Conservation (phyloP, 2,888 invertebrate species). For the Diabrotica balteata region DNA sequence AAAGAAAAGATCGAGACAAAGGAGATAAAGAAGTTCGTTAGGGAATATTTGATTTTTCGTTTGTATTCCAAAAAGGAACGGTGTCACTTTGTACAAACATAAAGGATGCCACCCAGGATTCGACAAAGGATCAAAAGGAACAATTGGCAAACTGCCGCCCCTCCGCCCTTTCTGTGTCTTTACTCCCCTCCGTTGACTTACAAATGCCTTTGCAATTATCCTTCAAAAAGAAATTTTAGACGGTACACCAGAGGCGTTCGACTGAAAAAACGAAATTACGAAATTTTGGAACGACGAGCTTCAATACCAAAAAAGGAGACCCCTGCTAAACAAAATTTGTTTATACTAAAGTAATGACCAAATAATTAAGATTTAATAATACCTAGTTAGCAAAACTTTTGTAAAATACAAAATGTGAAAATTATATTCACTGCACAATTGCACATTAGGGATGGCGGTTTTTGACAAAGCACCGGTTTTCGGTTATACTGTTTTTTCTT, state of each 20-base stretch:
- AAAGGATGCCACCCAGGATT: slow-evolving; percentile 22
- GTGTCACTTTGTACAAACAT: slow-evolving; percentile 25
- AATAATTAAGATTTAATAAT: too few species aligned
- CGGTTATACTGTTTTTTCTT: too few species aligned
- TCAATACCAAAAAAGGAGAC: too few species aligned
- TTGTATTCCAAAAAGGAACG: slow-evolving; percentile 21
- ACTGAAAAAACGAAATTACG: neutral
- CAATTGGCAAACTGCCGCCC: slow-evolving; percentile 1
- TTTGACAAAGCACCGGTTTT: too few species aligned
- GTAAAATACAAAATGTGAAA: too few species aligned
- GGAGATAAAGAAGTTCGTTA: slow-evolving; percentile 23
- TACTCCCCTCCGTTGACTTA: slow-evolving; percentile 4
- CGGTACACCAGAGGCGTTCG: neutral
- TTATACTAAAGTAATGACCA: too few species aligned
- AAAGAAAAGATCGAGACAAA: slow-evolving; percentile 14
- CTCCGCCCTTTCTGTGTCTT: slow-evolving; percentile 3
- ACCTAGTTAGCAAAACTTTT: too few species aligned
- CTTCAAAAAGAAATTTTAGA: slow-evolving; percentile 16
- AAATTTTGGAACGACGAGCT: too few species aligned
- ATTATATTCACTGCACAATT: too few species aligned
- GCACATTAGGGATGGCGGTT: too few species aligned
- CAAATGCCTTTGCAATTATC: slow-evolving; percentile 24
- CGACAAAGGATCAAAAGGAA: slow-evolving; percentile 28
- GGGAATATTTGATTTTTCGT: slow-evolving; percentile 25
- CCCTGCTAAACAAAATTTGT: too few species aligned